Evolutionary conservation across 2,888 invertebrate species (phyloP).

Genomic region (Tipula unca): DNA sequence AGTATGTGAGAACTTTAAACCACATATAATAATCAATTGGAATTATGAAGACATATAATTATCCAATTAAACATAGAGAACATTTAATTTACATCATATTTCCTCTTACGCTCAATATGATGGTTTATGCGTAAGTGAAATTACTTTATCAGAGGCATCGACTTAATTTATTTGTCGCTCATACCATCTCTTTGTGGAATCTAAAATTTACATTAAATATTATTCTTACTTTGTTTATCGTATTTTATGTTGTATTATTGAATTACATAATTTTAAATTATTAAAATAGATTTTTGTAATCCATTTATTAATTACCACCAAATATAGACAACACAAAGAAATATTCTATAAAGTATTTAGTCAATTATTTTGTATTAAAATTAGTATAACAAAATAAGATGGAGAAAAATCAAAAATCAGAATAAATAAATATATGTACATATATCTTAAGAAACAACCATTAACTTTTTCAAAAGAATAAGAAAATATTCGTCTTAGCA

Average conservation of each 20-base stretch:
- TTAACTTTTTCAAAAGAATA: neutral
- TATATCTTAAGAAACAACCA: neutral
- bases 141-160: neutral
- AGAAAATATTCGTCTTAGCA: neutral
- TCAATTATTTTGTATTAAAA: neutral
- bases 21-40: neutral
- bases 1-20: neutral
- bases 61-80: neutral
- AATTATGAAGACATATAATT: neutral
- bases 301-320: neutral
- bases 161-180: neutral
- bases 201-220: neutral
- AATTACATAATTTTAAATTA: neutral
- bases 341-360: neutral
- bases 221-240: neutral
- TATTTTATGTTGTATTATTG: too few relatives aligned
- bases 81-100: neutral
- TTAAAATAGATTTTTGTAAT: too few relatives aligned
- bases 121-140: neutral
- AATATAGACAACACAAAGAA: neutral
- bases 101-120: neutral
- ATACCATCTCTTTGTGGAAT: neutral
- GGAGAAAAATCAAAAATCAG: neutral
- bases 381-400: neutral
- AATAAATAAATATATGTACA: neutral